Evolutionary conservation across 2,113 vertebrate genomes (phyloP).

Genomic region (Perca schrenkii): DNA sequence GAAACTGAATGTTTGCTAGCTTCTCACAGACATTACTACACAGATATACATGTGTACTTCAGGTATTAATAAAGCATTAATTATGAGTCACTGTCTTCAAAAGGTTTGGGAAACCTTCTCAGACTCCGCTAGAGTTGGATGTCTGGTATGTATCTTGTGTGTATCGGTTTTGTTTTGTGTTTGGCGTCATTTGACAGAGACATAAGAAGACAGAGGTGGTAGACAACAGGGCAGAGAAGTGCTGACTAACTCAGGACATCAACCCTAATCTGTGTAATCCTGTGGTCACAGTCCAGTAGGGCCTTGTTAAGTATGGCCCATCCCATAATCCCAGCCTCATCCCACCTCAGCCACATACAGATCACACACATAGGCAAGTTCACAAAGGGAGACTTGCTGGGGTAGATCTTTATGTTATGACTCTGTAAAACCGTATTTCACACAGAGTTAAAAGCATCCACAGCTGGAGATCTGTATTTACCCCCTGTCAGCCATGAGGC

Average conservation of each 20-base stretch:
- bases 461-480: neutral
- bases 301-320: slow-evolving; percentile 46
- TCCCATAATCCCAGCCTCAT: slow-evolving; percentile 55
- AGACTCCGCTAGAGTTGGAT: neutral
- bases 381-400: neutral
- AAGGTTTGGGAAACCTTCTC: neutral
- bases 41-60: neutral
- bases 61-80: neutral
- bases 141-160: neutral
- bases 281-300: slow-evolving; percentile 44
- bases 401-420: neutral
- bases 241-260: slow-evolving; percentile 45
- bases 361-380: neutral
- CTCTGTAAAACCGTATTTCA: neutral
- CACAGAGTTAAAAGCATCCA: neutral
- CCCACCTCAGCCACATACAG: slow-evolving; percentile 5
- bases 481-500: neutral
- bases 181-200: slow-evolving; percentile 1
- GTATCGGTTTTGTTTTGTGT: neutral
- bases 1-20: neutral
- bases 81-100: neutral
- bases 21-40: slow-evolving; percentile 9
- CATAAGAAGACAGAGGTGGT: slow-evolving; percentile 10
- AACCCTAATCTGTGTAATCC: slow-evolving; percentile 68
- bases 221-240: slow-evolving; percentile 32